Percentiles rank a stretch among this genome's conserved stretches.
These are phyloP conservation scores for Poeciliopsis presidionis DNA, from an alignment of 2,797 vertebrate genomes.

Conservation along the genomic window DNA sequence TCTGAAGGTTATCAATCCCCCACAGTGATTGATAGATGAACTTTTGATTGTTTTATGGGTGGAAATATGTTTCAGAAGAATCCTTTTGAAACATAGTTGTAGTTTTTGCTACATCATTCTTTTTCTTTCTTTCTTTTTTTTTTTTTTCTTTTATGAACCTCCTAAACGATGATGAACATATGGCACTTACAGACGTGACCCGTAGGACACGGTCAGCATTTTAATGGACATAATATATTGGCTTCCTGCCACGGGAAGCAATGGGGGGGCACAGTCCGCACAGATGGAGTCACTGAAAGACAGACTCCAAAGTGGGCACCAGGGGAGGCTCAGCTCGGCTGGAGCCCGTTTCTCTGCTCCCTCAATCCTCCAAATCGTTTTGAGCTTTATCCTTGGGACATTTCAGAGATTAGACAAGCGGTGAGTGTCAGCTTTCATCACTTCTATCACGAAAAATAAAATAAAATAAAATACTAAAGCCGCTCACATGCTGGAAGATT, in stretches of 20 bases:
- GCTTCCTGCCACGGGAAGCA: slow-evolving; percentile 56
- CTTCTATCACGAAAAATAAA: neutral
- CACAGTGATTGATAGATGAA: neutral
- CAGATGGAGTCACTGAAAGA: slow-evolving; percentile 56
- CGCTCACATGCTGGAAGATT: neutral
- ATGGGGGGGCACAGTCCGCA: slow-evolving; percentile 42
- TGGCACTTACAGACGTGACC: slow-evolving; percentile 12
- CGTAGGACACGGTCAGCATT: slow-evolving; percentile 42
- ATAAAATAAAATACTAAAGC: neutral
- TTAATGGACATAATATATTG: slow-evolving; percentile 62
- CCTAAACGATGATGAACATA: slow-evolving; percentile 5
- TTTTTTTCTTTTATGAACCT: neutral
- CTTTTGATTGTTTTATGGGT: neutral
- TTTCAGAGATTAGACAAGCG: slow-evolving; percentile 32
- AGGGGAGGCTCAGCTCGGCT: slow-evolving; percentile 55
- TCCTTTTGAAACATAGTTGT: neutral
- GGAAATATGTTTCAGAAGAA: neutral
- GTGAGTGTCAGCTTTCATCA: slow-evolving; percentile 42
- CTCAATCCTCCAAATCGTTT: slow-evolving; percentile 45
- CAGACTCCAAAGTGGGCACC: slow-evolving; percentile 56
- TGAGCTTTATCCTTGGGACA: slow-evolving; percentile 47
- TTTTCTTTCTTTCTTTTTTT: neutral
- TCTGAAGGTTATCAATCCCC: neutral
- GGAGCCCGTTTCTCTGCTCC: slow-evolving; percentile 57
- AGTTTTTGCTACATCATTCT: neutral